Percentiles rank a stretch among this genome's conserved stretches.
These are phyloP conservation scores for Zeugodacus cucurbitae DNA, from an alignment of 1,140 invertebrate species.

Conservation along the genomic window DNA sequence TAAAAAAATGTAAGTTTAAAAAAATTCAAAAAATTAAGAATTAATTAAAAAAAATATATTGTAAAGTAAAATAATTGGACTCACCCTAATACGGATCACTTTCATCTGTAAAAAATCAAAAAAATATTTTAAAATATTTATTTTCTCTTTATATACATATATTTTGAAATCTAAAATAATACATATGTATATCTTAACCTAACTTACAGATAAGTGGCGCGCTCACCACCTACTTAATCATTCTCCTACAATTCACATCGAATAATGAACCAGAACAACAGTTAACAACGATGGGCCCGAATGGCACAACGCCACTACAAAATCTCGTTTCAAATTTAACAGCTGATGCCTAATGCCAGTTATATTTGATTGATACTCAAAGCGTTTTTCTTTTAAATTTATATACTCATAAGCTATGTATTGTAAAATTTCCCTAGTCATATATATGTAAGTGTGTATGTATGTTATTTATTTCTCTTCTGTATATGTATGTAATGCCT, in stretches of 20 bases:
- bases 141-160: no score
- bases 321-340: background rate
- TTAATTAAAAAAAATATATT: no score
- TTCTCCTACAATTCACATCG: conserved; percentile 62
- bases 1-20: no score
- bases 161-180: no score
- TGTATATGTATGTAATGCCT: background rate
- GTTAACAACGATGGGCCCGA: background rate
- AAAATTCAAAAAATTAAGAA: no score
- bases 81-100: no score
- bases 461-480: no score
- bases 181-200: background rate
- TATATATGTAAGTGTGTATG: background rate
- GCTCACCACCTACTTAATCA: conserved; percentile 63
- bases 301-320: background rate
- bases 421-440: background rate
- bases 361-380: background rate
- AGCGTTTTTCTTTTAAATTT: no score
- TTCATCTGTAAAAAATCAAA: no score
- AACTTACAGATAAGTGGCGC: conserved; percentile 60
- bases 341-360: background rate
- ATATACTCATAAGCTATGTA: background rate
- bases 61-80: no score
- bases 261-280: conserved; percentile 40
- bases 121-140: no score